These are phyloP conservation scores for Trididemnum clinides DNA, from an alignment of 23 tunicate genomes.

Conservation along the genomic window DNA sequence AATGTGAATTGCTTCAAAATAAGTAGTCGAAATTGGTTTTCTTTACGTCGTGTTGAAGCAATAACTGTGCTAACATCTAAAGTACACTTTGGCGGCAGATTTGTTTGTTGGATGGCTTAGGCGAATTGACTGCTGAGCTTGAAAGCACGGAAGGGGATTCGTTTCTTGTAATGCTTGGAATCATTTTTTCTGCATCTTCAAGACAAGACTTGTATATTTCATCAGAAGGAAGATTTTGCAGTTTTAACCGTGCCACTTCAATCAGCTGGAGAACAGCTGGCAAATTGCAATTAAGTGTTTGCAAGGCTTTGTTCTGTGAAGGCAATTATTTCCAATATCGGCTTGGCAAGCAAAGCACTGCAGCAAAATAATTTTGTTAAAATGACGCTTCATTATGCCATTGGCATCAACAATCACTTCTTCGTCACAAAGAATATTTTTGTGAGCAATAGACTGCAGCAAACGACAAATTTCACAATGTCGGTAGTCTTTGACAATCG, in stretches of 20 bases:
- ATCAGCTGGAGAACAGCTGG: not conserved
- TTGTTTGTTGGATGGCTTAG: no score
- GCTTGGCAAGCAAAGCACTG: not conserved
- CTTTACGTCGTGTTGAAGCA: no score
- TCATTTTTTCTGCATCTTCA: not conserved
- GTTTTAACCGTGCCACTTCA: not conserved
- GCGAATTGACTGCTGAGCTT: not conserved
- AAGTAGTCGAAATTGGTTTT: no score
- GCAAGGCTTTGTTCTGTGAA: not conserved
- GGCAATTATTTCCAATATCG: not conserved
- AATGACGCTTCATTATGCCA: not conserved
- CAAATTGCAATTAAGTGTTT: not conserved
- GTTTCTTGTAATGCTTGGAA: not conserved
- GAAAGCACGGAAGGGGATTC: not conserved
- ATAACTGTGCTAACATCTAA: no score
- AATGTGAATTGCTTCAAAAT: no score
- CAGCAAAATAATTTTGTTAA: not conserved
- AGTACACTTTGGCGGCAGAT: not conserved
- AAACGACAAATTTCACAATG: not conserved
- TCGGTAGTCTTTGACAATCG: not conserved
- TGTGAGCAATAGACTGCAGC: not conserved
- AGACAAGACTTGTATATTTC: not conserved
- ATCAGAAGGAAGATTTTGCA: not conserved
- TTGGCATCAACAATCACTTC: not conserved
- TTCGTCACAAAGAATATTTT: not conserved